A percentile compares a stretch with the other conserved stretches of the same genome.
These are phyloP conservation scores for Megamerina dolium DNA, from an alignment of 2,888 invertebrate species.

Conservation along the genomic window DNA sequence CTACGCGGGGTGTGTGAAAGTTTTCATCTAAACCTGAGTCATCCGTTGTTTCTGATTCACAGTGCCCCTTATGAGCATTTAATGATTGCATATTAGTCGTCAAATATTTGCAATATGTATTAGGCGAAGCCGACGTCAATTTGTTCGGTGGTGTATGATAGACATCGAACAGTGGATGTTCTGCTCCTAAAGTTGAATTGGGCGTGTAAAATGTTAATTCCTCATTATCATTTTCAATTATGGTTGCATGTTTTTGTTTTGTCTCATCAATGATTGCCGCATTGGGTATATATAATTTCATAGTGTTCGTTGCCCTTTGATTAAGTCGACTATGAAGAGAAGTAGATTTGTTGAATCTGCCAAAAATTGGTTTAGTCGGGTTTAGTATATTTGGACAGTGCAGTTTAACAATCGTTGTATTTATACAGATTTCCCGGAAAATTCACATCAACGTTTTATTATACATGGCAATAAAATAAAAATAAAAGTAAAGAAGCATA, in stretches of 20 bases:
- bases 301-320: conserved; percentile 46
- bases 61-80: conserved; percentile 11
- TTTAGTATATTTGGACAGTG: no score
- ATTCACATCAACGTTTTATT: no score
- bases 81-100: neutral
- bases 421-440: no score
- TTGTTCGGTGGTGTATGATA: neutral
- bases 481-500: no score
- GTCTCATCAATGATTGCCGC: no score
- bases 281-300: conserved; percentile 49
- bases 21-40: conserved; percentile 48
- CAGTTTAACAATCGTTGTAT: no score
- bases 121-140: conserved; percentile 19
- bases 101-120: conserved; percentile 10
- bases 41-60: conserved; percentile 35
- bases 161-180: no score
- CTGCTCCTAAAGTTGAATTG: conserved; percentile 40
- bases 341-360: conserved; percentile 50
- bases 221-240: conserved; percentile 32
- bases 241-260: conserved; percentile 20
- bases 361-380: conserved; percentile 22
- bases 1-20: conserved; percentile 45
- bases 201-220: conserved; percentile 44
- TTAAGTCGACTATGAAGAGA: conserved; percentile 50
- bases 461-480: no score